Evolutionary conservation across 2,113 vertebrate species (phyloP), one percentile per base, ranked within the genome.

Genomic region (Etia nguti): DNA sequence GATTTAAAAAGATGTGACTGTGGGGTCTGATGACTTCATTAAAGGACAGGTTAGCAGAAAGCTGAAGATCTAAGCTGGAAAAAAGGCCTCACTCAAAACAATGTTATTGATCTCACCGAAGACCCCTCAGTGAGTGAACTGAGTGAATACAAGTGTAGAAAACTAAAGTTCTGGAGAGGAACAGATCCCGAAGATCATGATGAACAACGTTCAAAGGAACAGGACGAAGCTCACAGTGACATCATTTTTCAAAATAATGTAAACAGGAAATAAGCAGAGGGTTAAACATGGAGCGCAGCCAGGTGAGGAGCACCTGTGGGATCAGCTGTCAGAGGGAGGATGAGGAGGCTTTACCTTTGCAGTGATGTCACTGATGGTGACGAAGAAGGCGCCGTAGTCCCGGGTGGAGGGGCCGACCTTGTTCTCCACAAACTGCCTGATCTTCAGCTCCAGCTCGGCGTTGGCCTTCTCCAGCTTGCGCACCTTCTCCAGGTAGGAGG

Each of bases 401-500:
- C 87, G 24, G 85, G 11, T 22, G 48, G 57, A 1, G 1, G 92
- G 94, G 1, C 81, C 79, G 0, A 59, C 75, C 79, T 87, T 94
- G 89, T 41, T 92, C 7, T 96, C 96, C 56, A 97, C 18, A 16
- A 90, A 96, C 91, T 94, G 62, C 0, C 84, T 48, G 88, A 97
- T 97, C 91, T 97, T 96, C 82, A 95, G 80, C 94, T 97, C 96
- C 90, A 97, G 92, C 3, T 96, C 94, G 0, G 79, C 65, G 46
- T 97, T 97, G 89, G 95, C 92, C 88, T 86, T 91, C 92, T 97
- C 96, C 93, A 97, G 92, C 18, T 34, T 7, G 70, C 7, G 91
- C 22, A 97, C 96, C 94, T 96, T 96, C 11, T 57, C 92, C 92
- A 97, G 94, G 93, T 97, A 97, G 59, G 83, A 1, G 59, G 95